Base-by-base conservation (phyloP, 2,888 invertebrate genomes). In the Taenaris catops region DNA sequence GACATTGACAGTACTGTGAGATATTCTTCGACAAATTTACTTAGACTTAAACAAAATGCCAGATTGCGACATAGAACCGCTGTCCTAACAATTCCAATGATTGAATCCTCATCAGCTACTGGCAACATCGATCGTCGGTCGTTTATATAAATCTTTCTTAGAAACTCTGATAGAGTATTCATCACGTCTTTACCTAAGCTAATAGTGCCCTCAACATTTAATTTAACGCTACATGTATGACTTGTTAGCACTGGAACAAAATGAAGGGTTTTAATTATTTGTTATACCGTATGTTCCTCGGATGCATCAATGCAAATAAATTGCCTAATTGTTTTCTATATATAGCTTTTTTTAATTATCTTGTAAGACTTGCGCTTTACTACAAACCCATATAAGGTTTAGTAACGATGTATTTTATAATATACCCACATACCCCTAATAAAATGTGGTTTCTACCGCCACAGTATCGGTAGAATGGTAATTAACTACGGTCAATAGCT, bases 171-270 rank as follows among this genome's bases (percentile, higher is more conserved):
- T 1, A 81, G 8, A 0, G 65, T 55, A 0, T 73, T 64, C 34
- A 75, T 40, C 0, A 83, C 67, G 6, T 79, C 75, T 41, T 63
- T 63, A 1, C 81, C 83, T 1, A 83, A 46, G 9, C 53, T 69
- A 1, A 83, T 19, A 1, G 65, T 59, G 0, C 80, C 83, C 29
- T 69, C 63, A 57, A 83, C 57, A 34, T 75, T 66, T 0, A 81
- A 64, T 56, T 69, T 73, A 4, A 83, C 58, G 1, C 63, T 57
- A 17, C 41, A 29, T 5, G 49, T 43, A 1, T 43, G n/a, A 8
- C 38, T 38, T 35, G 47, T 9, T 29, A 55, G 2, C 7, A 44
- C 73, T 74, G 57, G 6, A 66, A 64, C 21, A 39, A 26, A 23
- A 17, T 20, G 9, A 23, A 6, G 1, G 5, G 6, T 10, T 2